Evolutionary conservation across 1,140 invertebrate species (phyloP).

Genomic region (Tetranychus cinnabarinus): DNA sequence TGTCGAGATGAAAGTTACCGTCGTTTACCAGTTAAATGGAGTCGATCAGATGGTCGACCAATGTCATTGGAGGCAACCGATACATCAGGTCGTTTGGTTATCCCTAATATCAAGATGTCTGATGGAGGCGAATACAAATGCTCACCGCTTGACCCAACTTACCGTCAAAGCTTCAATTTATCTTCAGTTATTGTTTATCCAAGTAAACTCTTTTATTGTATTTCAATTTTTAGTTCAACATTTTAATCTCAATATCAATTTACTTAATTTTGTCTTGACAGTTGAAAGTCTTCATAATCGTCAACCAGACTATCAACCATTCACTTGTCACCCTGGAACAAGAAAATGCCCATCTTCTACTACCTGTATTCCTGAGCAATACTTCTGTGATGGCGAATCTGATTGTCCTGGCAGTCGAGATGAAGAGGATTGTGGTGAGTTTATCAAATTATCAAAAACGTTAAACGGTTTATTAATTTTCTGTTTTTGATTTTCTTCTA

Average conservation of each 20-base stretch:
- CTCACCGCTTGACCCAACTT: slow-evolving; percentile 38
- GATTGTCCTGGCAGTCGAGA: slow-evolving; percentile 84
- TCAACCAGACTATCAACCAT: too few species aligned
- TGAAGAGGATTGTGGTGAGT: slow-evolving; percentile 57
- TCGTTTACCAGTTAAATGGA: slow-evolving; percentile 48
- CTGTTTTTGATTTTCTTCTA: not conserved
- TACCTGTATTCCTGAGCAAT: slow-evolving; percentile 69
- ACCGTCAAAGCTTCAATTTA: not conserved
- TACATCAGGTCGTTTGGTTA: slow-evolving; percentile 48
- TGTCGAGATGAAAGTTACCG: slow-evolving; percentile 61
- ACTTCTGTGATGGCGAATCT: slow-evolving; percentile 71
- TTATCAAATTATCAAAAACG: slow-evolving; percentile 16
- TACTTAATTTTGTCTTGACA: not conserved
- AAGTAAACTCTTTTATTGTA: not conserved
- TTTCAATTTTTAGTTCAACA: too few species aligned
- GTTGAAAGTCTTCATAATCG: too few species aligned
- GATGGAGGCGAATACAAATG: slow-evolving; percentile 58
- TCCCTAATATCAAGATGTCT: slow-evolving; percentile 49
- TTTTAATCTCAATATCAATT: not conserved
- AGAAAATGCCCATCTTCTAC: slow-evolving; percentile 48
- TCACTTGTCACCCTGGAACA: slow-evolving; percentile 47
- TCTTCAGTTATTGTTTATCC: not conserved
- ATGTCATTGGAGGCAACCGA: slow-evolving; percentile 44
- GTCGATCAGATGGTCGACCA: slow-evolving; percentile 36
- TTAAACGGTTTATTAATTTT: not conserved